Base-by-base conservation (phyloP, 2,797 vertebrate genomes). In the Hippopotamyrus pictus region DNA sequence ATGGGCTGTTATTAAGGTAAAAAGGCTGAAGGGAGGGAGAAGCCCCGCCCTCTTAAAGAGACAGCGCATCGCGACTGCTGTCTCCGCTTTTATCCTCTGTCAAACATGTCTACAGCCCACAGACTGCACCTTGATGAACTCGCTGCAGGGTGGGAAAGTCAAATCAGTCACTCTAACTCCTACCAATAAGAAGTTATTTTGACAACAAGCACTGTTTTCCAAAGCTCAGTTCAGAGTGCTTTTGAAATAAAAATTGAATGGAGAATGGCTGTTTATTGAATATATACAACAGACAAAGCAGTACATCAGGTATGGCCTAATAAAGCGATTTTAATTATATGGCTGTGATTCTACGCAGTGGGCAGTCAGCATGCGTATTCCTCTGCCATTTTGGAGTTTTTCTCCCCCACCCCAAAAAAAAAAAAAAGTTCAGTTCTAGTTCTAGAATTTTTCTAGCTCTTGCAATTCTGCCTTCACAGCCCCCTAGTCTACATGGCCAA, bases 1-100 rank as follows among this genome's bases (percentile, higher is more conserved):
- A 92, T 84, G 91, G 93, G 92, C 92, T 93, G 94, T 95, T 94
- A 94, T 94, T 94, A 94, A 94, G 93, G 93, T 93, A 90, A 90
- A 93, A 89, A 88, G 90, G 89, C 87, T 90, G 83, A 84, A 73
- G 37, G 65, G 33, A 91, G 51, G 22, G 88, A 90, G 91, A 93
- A 62, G 19, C 57, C 57, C 54, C 37, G 41, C 86, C 86, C 9
- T 46, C 86, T 88, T 90, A 88, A 93, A 92, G 93, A 90, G 91
- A 93, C 92, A 93, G 91, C 91, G 88, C 90, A 90, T 62, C 53
- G 33, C n/a, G 6, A 29, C 86, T 22, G 37, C 57, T 29, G 86
- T 62, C 86, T 88, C 50, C 17, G 37, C 17, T 62, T 57, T 53
- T 65, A 44, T 59, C 86, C 37, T 44, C 41, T 46, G 54, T 65